phyloP scores from a whole-genome alignment of 2,113 vertebrate species.

The Poeciliopsis turrubarensis region DNA sequence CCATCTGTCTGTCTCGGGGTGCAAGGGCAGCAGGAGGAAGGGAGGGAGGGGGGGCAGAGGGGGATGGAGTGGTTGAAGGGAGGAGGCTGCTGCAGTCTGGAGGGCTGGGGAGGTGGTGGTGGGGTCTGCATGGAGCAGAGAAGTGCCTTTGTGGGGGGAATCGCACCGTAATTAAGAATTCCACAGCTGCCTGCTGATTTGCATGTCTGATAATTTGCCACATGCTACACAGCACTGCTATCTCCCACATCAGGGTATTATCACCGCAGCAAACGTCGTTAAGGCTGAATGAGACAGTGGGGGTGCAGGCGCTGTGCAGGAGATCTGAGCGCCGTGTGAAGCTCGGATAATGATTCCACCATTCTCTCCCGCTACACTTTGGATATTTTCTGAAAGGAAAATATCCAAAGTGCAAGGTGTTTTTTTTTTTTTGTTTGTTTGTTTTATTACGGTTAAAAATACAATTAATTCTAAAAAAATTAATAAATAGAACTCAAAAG shows the following conservation, averaged over 20 bases:
- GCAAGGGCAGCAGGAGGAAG: slow-evolving; percentile 56
- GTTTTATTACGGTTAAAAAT: not conserved
- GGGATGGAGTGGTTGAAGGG: slow-evolving; percentile 25
- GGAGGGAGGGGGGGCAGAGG: slow-evolving; percentile 33
- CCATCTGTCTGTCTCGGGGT: slow-evolving; percentile 75
- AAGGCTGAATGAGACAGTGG: slow-evolving; percentile 54
- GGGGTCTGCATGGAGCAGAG: slow-evolving; percentile 35
- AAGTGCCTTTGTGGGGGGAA: slow-evolving; percentile 72
- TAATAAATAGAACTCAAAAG: not conserved
- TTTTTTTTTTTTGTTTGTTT: not conserved
- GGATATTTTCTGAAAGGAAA: not conserved
- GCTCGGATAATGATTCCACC: slow-evolving; percentile 28
- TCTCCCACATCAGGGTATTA: slow-evolving; percentile 72
- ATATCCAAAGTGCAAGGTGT: not conserved
- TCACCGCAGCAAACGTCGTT: slow-evolving; percentile 70
- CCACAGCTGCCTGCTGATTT: slow-evolving; percentile 81
- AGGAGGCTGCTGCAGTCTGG: slow-evolving; percentile 43
- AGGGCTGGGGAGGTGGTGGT: slow-evolving; percentile 19
- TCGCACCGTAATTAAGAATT: slow-evolving; percentile 75
- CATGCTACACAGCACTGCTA: slow-evolving; percentile 69
- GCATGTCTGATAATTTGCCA: slow-evolving; percentile 81
- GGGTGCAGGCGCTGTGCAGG: slow-evolving; percentile 52
- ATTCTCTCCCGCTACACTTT: slow-evolving; percentile 1
- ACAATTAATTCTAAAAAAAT: too few species aligned
- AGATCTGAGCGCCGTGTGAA: slow-evolving; percentile 45